A percentile compares a stretch with the other conserved stretches of the same genome.
Conservation (phyloP, 2,888 invertebrate species). For the Sphaerophoria rueppellii region DNA sequence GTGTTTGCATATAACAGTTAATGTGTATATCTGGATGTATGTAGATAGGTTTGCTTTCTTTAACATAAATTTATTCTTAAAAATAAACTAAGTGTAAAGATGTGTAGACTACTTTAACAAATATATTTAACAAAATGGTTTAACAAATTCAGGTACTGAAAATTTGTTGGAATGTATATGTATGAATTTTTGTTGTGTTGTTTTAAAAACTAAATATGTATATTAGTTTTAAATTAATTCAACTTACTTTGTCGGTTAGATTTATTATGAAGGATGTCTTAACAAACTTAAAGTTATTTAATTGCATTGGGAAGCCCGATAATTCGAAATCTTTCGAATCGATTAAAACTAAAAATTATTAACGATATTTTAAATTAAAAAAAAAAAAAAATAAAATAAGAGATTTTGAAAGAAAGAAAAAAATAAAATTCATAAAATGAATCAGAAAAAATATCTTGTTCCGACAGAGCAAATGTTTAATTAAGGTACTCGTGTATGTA, state of each 20-base stretch:
- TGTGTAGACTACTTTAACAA: background rate
- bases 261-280: background rate
- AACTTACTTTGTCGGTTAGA: constrained; percentile 6
- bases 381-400: too few relatives aligned
- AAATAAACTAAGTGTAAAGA: constrained; percentile 5
- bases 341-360: too few relatives aligned
- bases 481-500: background rate
- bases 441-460: constrained; percentile 5
- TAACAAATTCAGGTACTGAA: constrained; percentile 38
- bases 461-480: constrained; percentile 15
- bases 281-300: background rate
- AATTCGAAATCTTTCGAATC: too few relatives aligned
- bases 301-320: too few relatives aligned
- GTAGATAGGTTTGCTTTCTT: background rate
- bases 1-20: constrained; percentile 20
- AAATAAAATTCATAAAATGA: background rate
- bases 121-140: constrained; percentile 11
- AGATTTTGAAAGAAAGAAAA: background rate
- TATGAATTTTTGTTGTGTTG: background rate
- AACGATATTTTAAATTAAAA: too few relatives aligned
- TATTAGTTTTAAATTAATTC: background rate
- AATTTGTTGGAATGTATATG: constrained; percentile 26
- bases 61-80: background rate
- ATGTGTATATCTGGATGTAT: constrained; percentile 12
- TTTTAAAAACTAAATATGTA: constrained; percentile 5